Conservation (phyloP, 2,797 vertebrate species). For the Enteromius unitaeniatus region DNA sequence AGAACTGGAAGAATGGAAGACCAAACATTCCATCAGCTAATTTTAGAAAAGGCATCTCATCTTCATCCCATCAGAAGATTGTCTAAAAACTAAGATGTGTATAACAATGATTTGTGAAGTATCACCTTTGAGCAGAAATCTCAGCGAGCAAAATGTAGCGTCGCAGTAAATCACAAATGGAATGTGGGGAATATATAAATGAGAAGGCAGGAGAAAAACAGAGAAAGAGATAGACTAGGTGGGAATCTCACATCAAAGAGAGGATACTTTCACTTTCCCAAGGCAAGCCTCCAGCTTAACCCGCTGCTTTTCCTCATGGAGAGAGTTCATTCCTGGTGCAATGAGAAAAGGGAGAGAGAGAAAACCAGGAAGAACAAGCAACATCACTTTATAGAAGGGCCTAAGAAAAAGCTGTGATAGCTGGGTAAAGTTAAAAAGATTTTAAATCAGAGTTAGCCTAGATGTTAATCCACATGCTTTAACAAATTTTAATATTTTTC, state of each 20-base stretch:
- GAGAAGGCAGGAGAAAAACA: not conserved
- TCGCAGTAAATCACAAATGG: not conserved
- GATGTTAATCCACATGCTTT: not conserved
- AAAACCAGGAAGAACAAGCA: conserved; percentile 37
- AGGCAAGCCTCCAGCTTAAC: conserved; percentile 56
- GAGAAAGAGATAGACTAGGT: conserved; percentile 42
- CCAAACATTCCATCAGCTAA: not conserved
- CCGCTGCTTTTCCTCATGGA: conserved; percentile 50
- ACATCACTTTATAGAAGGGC: conserved; percentile 3
- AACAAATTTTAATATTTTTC: not conserved
- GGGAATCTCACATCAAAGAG: conserved; percentile 57
- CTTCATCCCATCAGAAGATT: not conserved
- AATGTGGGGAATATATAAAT: not conserved
- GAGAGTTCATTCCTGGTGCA: conserved; percentile 60
- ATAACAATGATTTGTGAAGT: not conserved
- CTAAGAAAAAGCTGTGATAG: conserved; percentile 4
- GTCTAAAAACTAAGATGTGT: not conserved
- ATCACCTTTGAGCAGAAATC: not conserved
- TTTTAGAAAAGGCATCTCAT: conserved; percentile 11
- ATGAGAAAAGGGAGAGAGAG: conserved; percentile 10
- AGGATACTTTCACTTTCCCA: conserved; percentile 57
- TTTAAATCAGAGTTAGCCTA: conserved; percentile 1
- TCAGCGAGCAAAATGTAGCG: not conserved
- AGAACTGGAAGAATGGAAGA: conserved; percentile 12
- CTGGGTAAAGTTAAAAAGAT: not conserved